Conservation (phyloP, 2,888 invertebrate species). For the Drosophila mimetica region DNA sequence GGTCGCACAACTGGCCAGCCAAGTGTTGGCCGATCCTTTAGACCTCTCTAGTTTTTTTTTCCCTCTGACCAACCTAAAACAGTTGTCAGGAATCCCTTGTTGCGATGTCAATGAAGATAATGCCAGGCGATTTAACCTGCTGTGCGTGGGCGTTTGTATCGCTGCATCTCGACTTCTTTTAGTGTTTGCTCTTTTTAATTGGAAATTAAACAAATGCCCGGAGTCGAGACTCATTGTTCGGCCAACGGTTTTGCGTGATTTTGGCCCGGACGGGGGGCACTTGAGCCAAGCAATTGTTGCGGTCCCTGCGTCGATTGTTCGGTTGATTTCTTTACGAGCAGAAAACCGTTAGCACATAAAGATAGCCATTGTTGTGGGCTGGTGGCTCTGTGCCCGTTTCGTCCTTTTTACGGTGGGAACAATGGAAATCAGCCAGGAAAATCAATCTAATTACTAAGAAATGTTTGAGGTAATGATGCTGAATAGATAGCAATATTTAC, state of each 20-base stretch:
- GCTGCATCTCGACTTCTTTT: slow-evolving; percentile 35
- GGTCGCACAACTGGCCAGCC: slow-evolving; percentile 59
- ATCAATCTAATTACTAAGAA: slow-evolving; percentile 67
- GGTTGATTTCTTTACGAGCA: slow-evolving; percentile 62
- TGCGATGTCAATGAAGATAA: slow-evolving; percentile 78
- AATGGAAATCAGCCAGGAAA: slow-evolving; percentile 42
- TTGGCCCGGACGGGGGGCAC: slow-evolving; percentile 57
- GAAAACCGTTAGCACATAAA: slow-evolving; percentile 62
- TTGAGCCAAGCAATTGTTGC: slow-evolving; percentile 68
- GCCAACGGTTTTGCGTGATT: slow-evolving; percentile 75
- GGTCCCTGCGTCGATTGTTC: slow-evolving; percentile 56
- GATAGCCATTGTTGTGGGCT: slow-evolving; percentile 38
- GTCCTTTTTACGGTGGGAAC: slow-evolving; percentile 60
- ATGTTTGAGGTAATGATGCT: slow-evolving; percentile 52
- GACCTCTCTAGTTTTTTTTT: slow-evolving; percentile 19
- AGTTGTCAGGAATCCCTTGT: slow-evolving; percentile 74
- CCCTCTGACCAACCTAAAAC: slow-evolving; percentile 56
- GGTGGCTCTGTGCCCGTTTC: not conserved
- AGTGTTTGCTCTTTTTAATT: slow-evolving; percentile 78
- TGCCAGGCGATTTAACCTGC: slow-evolving; percentile 68
- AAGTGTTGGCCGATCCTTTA: slow-evolving; percentile 69
- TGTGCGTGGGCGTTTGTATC: slow-evolving; percentile 72
- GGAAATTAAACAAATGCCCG: slow-evolving; percentile 77
- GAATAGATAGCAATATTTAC: slow-evolving; percentile 24
- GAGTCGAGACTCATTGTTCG: slow-evolving; percentile 51